phyloP scores from a whole-genome alignment of 2,797 vertebrate genomes.

The Artibeus lituratus region DNA sequence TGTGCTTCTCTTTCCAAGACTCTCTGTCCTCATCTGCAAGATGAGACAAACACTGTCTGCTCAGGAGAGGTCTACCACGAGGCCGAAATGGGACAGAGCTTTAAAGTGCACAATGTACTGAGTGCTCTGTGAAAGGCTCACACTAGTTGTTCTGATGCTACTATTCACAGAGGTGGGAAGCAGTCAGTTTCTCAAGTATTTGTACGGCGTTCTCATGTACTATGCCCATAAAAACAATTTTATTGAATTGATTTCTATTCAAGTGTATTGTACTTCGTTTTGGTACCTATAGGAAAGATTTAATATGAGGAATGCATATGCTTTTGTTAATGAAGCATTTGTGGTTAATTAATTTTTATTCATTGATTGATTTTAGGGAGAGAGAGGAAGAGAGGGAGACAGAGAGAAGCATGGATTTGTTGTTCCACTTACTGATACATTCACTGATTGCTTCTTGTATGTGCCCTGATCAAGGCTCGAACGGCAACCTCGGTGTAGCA shows the following conservation, averaged over 20 bases:
- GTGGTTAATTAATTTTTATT: not conserved
- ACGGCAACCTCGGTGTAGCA: not conserved
- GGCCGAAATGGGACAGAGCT: not conserved
- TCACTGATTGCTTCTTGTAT: not conserved
- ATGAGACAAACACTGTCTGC: not conserved
- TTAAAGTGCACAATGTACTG: not conserved
- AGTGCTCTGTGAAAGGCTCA: fast-evolving
- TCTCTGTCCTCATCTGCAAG: not conserved
- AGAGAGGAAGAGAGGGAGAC: not conserved
- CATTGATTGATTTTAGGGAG: not conserved
- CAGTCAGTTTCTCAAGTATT: not conserved
- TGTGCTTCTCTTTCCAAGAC: not conserved
- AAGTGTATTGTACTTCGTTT: not conserved
- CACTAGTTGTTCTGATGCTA: not conserved
- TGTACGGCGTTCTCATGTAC: not conserved
- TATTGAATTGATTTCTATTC: not conserved
- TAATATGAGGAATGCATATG: not conserved
- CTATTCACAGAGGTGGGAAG: not conserved
- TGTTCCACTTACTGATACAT: not conserved
- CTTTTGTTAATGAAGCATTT: not conserved
- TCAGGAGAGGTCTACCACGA: not conserved
- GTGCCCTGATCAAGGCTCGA: too few species aligned
- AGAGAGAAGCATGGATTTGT: not conserved
- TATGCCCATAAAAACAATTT: not conserved
- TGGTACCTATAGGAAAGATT: not conserved